phyloP scores from a whole-genome alignment of 2,797 vertebrate species.

The Momotus momota region DNA sequence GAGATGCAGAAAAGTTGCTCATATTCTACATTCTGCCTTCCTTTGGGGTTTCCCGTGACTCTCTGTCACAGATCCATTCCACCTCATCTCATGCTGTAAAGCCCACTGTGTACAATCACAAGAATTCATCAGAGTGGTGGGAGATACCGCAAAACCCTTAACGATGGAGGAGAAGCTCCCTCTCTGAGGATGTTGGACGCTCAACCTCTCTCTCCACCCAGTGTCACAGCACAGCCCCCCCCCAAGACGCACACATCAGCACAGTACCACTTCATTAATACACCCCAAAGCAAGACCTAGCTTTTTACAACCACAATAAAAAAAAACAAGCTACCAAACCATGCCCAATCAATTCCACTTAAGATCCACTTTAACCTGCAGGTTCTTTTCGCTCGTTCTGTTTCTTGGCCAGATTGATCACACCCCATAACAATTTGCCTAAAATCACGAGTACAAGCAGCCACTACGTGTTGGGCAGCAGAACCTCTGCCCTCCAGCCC shows the following conservation, averaged over 20 bases:
- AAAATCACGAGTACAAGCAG: not conserved
- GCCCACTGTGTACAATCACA: not conserved
- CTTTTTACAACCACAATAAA: no score
- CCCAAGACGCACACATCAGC: not conserved
- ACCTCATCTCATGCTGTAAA: not conserved
- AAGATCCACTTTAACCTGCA: not conserved
- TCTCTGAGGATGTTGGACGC: not conserved
- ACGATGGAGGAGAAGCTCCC: not conserved
- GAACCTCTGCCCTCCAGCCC: not conserved
- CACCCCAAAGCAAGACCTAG: not conserved
- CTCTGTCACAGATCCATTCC: not conserved
- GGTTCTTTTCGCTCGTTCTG: not conserved
- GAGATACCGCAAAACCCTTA: not conserved
- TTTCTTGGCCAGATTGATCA: not conserved
- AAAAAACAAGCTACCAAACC: not conserved
- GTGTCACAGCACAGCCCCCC: not conserved
- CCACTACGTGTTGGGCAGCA: no score
- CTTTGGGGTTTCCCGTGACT: not conserved
- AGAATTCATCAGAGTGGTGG: no score
- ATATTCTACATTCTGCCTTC: not conserved
- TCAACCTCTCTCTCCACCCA: not conserved
- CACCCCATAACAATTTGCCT: not conserved
- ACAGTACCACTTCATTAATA: not conserved
- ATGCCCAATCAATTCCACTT: not conserved
- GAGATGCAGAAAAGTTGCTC: not conserved